Evolutionary conservation across 2,797 vertebrate genomes (phyloP), one percentile per base, ranked within the genome.

Genomic region (Loriculus beryllinus): DNA sequence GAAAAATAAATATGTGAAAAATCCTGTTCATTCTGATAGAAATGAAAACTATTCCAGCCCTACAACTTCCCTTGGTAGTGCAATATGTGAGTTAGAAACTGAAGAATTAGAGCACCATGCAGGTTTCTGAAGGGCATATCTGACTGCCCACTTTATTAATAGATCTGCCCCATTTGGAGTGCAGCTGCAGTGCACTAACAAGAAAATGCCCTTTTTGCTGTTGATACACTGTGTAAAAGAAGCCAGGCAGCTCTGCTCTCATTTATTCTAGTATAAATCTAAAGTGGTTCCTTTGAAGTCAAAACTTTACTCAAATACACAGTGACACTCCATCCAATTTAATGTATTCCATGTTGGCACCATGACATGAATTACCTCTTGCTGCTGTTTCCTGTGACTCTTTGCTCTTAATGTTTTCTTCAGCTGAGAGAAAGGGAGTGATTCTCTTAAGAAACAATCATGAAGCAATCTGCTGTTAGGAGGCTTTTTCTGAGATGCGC

Each of bases 111-210:
- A 2, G 26, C n/a, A 57, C 31, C 0, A 0, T 57, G 43, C 59
- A 79, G 37, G 35, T 49, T 95, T 95, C 76, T 91, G 93, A 95
- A 97, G 95, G 95, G 37, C 93, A 65, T 86, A 94, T 96, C 75
- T 90, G 91, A 90, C 90, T 90, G 74, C 45, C 51, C 43, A 67
- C 74, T 95, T 94, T 79, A 3, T 86, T 68, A 93, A 95, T 96
- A 92, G 96, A 88, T 49, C 51, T 82, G 57, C 22, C 40, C 82
- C 74, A 64, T 83, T 86, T 82, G 77, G 79, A 88, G 29, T 0
- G 3, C 18, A 19, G 65, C 37, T 75, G 64, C 64, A 39, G 33
- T 0, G 0, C 3, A 1, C 48, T 84, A 54, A 90, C 1, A 19
- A 90, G 87, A 85, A 87, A 92, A 82, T 40, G 33, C 19, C 51